Conservation (phyloP, 2,888 invertebrate species). For the Patella ulyssiponensis region DNA sequence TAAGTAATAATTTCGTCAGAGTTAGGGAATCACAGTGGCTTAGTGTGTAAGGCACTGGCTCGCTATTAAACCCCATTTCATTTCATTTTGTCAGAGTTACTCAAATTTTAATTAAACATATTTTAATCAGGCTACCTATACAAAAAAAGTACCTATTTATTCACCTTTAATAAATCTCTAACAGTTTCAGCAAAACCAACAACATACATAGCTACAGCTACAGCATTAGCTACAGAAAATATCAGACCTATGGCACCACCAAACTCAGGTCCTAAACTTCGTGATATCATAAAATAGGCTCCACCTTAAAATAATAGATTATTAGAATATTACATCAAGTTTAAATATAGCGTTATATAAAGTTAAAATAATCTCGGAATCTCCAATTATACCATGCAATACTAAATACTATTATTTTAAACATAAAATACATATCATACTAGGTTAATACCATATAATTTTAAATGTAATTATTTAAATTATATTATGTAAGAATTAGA, state of each 20-base stretch:
- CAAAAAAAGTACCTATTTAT: slow-evolving; percentile 5
- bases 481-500: no score
- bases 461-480: no score
- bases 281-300: slow-evolving; percentile 96
- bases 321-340: not conserved
- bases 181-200: slow-evolving; percentile 97
- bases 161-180: slow-evolving; percentile 70
- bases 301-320: slow-evolving; percentile 78
- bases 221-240: slow-evolving; percentile 96
- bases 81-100: no score
- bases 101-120: no score
- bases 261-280: slow-evolving; percentile 96
- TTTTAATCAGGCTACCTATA: no score
- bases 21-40: no score
- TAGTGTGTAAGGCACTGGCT: no score
- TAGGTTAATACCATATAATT: no score
- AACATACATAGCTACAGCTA: slow-evolving; percentile 96
- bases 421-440: not conserved
- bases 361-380: not conserved
- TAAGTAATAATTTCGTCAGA: no score
- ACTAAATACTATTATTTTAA: not conserved
- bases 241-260: slow-evolving; percentile 96
- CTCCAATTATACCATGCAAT: not conserved
- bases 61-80: no score
- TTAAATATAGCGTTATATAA: not conserved